Conservation (phyloP, 2,113 vertebrate species). For the Labeo catla region DNA sequence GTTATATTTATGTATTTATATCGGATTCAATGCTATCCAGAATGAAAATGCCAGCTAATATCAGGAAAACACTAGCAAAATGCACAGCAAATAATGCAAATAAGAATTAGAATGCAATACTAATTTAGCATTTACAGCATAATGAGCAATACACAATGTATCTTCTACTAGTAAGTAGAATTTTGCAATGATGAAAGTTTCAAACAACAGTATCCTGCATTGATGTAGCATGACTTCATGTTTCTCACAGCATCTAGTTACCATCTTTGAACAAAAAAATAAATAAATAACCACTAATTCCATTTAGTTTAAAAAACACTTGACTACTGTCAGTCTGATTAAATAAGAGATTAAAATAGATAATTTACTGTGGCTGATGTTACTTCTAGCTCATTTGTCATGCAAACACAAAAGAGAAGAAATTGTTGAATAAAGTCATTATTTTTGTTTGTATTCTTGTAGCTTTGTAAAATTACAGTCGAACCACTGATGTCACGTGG, state of each 20-base stretch:
- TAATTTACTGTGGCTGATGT: not conserved
- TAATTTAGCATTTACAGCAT: not conserved
- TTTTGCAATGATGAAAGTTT: not conserved
- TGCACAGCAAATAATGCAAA: not conserved
- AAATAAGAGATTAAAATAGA: not conserved
- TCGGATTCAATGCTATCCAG: not conserved
- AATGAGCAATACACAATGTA: not conserved
- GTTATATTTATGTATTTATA: not conserved
- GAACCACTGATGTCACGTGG: too few relatives aligned
- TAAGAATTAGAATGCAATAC: not conserved
- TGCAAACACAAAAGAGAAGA: too few relatives aligned
- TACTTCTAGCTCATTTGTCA: not conserved
- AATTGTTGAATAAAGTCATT: too few relatives aligned
- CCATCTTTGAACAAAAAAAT: not conserved
- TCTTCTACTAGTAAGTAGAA: not conserved
- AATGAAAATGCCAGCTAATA: not conserved
- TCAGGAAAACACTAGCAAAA: not conserved
- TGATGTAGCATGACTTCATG: not conserved
- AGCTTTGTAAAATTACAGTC: too few relatives aligned
- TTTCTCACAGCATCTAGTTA: not conserved
- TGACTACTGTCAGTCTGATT: not conserved
- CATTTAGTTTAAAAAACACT: not conserved
- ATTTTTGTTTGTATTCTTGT: too few relatives aligned
- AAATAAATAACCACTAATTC: not conserved
- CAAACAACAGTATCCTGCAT: not conserved